Conservation (phyloP, 2,888 invertebrate genomes). For the Rhynchonema sp. region DNA sequence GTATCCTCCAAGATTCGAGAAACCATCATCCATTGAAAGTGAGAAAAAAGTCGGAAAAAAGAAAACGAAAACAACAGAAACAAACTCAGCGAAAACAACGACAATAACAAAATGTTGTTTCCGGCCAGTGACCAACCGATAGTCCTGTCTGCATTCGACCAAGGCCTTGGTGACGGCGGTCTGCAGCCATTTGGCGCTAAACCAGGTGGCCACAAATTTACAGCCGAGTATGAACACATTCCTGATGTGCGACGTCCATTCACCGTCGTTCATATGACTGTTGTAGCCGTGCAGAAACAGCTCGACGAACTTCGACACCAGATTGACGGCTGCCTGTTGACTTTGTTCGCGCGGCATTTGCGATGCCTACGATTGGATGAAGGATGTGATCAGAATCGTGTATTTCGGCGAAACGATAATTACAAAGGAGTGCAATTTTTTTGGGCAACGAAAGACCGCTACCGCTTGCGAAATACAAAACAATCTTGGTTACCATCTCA, state of each 20-base stretch:
- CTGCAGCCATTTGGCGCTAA: constrained; percentile 5
- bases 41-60: background rate
- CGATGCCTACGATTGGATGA: no score
- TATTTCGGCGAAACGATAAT: no score
- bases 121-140: no score
- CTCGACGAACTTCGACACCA: constrained; percentile 14
- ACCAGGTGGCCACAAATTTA: constrained; percentile 7
- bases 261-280: constrained; percentile 2
- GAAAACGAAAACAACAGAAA: no score
- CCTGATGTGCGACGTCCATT: constrained; percentile 14
- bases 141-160: constrained; percentile 69
- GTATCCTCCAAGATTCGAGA: background rate
- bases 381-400: no score
- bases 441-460: no score
- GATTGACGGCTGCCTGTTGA: constrained; percentile 4
- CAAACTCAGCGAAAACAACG: no score
- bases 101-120: no score
- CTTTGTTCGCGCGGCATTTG: constrained; percentile 10
- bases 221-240: constrained; percentile 16
- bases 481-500: no score
- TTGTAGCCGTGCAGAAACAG: constrained; percentile 13
- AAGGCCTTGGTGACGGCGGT: constrained; percentile 34
- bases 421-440: no score
- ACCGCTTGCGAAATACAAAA: no score
- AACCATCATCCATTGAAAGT: background rate